phyloP scores from a whole-genome alignment of 2,797 vertebrate species.

The Clarias pachynema region DNA sequence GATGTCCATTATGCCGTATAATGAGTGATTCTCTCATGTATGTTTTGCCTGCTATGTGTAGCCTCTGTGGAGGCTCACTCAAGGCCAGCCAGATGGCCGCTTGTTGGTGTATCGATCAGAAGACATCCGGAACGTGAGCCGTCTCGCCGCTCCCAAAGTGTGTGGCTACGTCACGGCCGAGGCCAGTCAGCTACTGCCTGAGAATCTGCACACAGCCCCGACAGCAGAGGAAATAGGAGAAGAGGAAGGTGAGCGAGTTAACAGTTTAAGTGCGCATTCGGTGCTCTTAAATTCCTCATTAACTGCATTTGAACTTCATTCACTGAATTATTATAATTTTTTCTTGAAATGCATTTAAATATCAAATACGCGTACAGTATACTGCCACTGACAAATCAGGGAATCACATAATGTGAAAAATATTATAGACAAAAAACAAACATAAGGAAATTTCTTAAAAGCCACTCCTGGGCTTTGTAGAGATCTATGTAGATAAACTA shows the following conservation, averaged over 20 bases:
- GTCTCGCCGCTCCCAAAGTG: constrained; percentile 84
- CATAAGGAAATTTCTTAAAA: neutral
- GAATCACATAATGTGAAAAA: neutral
- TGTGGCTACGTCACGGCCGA: constrained; percentile 86
- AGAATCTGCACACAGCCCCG: constrained; percentile 56
- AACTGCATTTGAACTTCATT: neutral
- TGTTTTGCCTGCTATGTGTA: constrained; percentile 53
- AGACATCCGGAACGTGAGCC: constrained; percentile 89
- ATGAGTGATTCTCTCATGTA: neutral
- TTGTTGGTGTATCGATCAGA: constrained; percentile 90
- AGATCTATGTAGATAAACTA: neutral
- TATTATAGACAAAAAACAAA: neutral
- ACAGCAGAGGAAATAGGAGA: constrained; percentile 37
- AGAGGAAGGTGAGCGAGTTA: constrained; percentile 44
- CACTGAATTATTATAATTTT: neutral
- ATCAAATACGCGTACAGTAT: neutral
- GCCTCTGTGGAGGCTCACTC: constrained; percentile 93
- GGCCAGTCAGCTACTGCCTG: constrained; percentile 71
- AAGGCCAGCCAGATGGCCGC: constrained; percentile 77
- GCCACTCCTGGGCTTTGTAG: neutral
- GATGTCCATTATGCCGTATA: neutral
- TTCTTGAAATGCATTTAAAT: neutral
- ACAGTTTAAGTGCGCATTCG: neutral
- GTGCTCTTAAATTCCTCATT: neutral
- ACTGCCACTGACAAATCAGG: neutral